Percentiles rank a stretch among this genome's conserved stretches.
phyloP scores from a whole-genome alignment of 2,113 vertebrate species.

The Oryzias javanicus region DNA sequence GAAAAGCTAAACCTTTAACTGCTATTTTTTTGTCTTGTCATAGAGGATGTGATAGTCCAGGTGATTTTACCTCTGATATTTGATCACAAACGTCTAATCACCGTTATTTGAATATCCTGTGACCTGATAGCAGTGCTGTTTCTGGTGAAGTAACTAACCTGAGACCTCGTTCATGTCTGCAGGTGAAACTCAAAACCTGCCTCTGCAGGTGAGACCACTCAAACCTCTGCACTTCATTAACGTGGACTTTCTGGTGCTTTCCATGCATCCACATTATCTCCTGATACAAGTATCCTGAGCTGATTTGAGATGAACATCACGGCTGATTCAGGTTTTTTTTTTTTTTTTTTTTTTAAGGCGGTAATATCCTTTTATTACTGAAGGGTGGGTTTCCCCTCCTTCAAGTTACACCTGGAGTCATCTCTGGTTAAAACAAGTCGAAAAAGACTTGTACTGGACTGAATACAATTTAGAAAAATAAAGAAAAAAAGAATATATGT shows the following conservation, averaged over 20 bases:
- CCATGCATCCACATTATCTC: conserved; percentile 42
- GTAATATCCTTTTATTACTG: not conserved
- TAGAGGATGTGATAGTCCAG: not conserved
- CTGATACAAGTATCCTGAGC: not conserved
- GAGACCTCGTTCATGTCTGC: not conserved
- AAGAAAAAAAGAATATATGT: no score
- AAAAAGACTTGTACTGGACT: not conserved
- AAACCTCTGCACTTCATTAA: conserved; percentile 34
- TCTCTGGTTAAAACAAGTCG: not conserved
- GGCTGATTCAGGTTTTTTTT: not conserved
- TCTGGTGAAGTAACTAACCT: conserved; percentile 8
- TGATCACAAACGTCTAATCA: conserved; percentile 1
- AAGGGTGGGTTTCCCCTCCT: not conserved
- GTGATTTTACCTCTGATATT: not conserved
- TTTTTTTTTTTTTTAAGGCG: not conserved
- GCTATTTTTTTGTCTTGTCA: no score
- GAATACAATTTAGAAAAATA: no score
- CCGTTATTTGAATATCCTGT: not conserved
- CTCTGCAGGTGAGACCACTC: conserved; percentile 50
- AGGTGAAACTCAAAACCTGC: conserved; percentile 45
- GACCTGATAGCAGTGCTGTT: not conserved
- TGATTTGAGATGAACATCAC: not conserved
- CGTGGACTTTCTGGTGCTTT: conserved; percentile 73
- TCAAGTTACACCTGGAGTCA: not conserved
- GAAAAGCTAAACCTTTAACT: not conserved